Base-by-base conservation (phyloP, 2,797 vertebrate species). In the Pithecia hirsuta region DNA sequence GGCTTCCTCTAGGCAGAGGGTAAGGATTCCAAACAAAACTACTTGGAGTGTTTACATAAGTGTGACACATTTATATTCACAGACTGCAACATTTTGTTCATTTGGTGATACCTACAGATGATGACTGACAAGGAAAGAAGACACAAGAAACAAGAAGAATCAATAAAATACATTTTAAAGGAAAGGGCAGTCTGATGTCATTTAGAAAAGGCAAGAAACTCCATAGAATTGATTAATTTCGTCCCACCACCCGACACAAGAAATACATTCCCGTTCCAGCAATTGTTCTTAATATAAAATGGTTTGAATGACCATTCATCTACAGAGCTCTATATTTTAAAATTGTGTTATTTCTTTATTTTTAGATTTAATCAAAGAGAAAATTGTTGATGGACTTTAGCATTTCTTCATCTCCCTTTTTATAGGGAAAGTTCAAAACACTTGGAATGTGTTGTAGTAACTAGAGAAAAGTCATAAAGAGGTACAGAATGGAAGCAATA, bases 341-440 rank as follows among this genome's bases (percentile, higher is more conserved):
- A 28, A 64, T 64, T 15, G 17, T 70, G 44, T 4, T 44, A 39
- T 55, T 41, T 82, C n/a, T 33, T 67, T 81, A 79, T 83, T n/a
- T 95, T 46, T 95, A 44, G 61, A 11, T 72, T 91, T 95, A 80
- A 74, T 91, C 41, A 89, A 80, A 11, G n/a, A 90, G 67, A 90
- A 93, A 90, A 75, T 28, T 76, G 41, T 50, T 59, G 19, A 78
- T 70, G 28, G 19, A 30, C 11, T 75, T 95, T 91, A 94, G 87
- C 17, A 78, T 13, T 61, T 36, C 17, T 85, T 75, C 7, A 50
- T 59, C 3, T 61, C 30, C 10, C 5, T 82, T 95, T 76, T 82
- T 41, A 87, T 20, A 80, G 9, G 39, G 14, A 80, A 64, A 48
- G 24, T 8, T 75, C 12, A 75, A 89, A 57, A 41, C 52, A 57